These are phyloP conservation scores for Motacilla alba DNA, from an alignment of 2,113 vertebrate genomes.

Conservation along the genomic window DNA sequence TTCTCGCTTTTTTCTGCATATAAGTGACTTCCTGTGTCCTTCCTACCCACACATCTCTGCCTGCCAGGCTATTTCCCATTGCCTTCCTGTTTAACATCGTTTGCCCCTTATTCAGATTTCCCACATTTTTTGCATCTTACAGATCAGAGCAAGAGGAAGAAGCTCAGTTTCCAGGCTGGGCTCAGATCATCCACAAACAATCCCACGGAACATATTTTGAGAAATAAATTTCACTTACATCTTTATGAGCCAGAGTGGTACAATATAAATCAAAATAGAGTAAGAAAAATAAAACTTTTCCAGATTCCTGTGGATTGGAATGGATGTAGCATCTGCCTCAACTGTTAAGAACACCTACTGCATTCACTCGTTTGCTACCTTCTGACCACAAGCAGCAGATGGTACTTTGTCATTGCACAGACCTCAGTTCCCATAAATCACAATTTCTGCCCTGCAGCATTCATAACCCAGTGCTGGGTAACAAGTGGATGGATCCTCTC, in stretches of 20 bases:
- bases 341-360: background rate
- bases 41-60: background rate
- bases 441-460: background rate
- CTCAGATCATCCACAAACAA: background rate
- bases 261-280: background rate
- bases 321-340: background rate
- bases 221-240: background rate
- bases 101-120: background rate
- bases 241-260: background rate
- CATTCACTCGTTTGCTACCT: background rate
- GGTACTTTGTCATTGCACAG: background rate
- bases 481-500: background rate
- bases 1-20: background rate
- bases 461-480: background rate
- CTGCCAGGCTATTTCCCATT: background rate
- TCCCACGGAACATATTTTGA: background rate
- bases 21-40: background rate
- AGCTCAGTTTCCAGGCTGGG: background rate
- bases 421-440: background rate
- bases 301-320: background rate
- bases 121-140: background rate
- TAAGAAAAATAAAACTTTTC: background rate
- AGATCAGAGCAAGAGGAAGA: background rate
- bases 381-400: slow-evolving; percentile 12
- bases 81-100: background rate